Conservation (phyloP, 2,888 invertebrate species). For the Rhamnusium bicolor region DNA sequence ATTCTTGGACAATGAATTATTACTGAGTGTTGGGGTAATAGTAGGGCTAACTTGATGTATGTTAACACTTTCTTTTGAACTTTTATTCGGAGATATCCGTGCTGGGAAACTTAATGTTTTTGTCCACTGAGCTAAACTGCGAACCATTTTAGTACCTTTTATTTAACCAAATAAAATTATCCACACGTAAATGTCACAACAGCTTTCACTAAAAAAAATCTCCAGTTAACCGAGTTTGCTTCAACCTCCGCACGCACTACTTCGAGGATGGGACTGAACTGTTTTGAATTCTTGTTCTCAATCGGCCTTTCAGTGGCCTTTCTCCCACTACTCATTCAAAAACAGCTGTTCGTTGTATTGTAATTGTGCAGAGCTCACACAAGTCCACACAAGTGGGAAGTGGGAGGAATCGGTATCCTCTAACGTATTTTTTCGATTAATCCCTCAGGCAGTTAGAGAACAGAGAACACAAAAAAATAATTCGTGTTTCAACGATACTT, state of each 20-base stretch:
- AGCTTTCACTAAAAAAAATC: conserved; percentile 18
- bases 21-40: conserved; percentile 78
- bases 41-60: conserved; percentile 74
- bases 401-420: conserved; percentile 21
- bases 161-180: neutral
- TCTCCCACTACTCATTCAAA: conserved; percentile 63
- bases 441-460: neutral
- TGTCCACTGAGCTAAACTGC: conserved; percentile 92
- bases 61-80: conserved; percentile 80
- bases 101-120: conserved; percentile 93
- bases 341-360: conserved; percentile 66
- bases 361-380: conserved; percentile 31
- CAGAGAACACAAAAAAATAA: neutral
- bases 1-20: conserved; percentile 67
- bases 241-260: conserved; percentile 9
- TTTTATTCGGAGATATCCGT: conserved; percentile 86
- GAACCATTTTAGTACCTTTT: conserved; percentile 78
- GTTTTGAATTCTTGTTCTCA: conserved; percentile 61
- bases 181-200: conserved; percentile 37
- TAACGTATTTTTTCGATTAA: conserved; percentile 41
- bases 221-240: neutral
- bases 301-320: conserved; percentile 69
- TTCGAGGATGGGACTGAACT: conserved; percentile 47
- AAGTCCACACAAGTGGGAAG: conserved; percentile 25
- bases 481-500: neutral